These are phyloP conservation scores for Chaetorhynchus papuensis DNA, from an alignment of 2,113 vertebrate species.

Conservation along the genomic window DNA sequence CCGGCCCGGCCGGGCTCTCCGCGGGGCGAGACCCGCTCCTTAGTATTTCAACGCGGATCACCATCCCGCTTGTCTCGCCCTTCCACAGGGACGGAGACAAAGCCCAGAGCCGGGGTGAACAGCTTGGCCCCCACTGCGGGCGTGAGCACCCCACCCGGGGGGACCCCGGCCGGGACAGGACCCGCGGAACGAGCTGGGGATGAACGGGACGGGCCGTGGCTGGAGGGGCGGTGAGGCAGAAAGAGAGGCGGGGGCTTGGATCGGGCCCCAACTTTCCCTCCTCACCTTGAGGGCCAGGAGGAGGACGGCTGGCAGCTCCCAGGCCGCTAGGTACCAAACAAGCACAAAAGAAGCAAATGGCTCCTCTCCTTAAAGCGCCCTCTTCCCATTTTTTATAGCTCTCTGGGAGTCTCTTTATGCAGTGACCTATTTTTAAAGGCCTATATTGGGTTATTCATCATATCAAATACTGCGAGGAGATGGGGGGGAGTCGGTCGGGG, in stretches of 20 bases:
- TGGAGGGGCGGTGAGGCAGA: not conserved
- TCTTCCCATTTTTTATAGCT: slow-evolving; percentile 67
- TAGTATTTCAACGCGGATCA: not conserved
- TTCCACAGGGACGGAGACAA: not conserved
- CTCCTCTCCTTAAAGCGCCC: slow-evolving; percentile 69
- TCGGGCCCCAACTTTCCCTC: not conserved
- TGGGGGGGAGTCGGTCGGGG: slow-evolving; percentile 39
- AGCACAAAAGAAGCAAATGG: slow-evolving; percentile 62
- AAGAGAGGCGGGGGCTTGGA: not conserved
- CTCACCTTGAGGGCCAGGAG: slow-evolving; percentile 13
- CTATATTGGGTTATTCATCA: slow-evolving; percentile 72
- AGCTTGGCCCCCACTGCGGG: not conserved
- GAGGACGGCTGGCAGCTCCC: slow-evolving; percentile 2
- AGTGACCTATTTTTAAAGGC: slow-evolving; percentile 74
- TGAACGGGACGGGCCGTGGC: not conserved
- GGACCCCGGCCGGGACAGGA: not conserved
- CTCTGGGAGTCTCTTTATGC: slow-evolving; percentile 72
- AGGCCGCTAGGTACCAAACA: slow-evolving; percentile 42
- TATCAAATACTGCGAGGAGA: slow-evolving; percentile 58
- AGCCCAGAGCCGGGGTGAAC: not conserved
- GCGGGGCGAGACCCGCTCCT: not conserved
- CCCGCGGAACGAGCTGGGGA: too few species aligned
- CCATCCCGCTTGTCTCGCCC: not conserved
- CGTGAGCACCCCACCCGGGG: not conserved
- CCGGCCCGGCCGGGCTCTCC: too few species aligned